Conservation (phyloP, 2,888 invertebrate genomes). For the Drepanosiphum platanoidis region DNA sequence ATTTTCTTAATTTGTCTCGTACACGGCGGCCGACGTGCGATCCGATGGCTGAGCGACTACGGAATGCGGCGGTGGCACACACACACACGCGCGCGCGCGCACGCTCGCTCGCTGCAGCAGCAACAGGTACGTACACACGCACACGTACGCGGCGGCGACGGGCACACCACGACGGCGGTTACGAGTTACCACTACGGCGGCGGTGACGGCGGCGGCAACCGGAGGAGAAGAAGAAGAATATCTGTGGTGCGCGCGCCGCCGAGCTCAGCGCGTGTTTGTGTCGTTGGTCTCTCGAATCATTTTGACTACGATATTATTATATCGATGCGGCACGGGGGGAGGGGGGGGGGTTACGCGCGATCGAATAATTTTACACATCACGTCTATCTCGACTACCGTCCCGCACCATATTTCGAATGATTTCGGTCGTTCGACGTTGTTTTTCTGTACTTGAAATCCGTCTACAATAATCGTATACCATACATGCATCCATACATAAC, state of each 20-base stretch:
- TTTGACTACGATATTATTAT: constrained; percentile 5
- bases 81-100: no score
- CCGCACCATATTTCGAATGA: no score
- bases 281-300: background rate
- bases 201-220: constrained; percentile 7
- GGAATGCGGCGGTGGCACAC: constrained; percentile 48
- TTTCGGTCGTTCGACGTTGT: no score
- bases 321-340: no score
- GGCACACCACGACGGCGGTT: background rate
- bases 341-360: no score
- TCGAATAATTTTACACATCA: no score
- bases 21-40: constrained; percentile 44
- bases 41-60: constrained; percentile 34
- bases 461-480: no score
- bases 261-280: background rate
- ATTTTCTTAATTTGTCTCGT: no score
- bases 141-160: constrained; percentile 42
- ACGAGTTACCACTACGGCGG: constrained; percentile 3
- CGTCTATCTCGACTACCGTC: no score
- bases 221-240: constrained; percentile 30
- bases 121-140: constrained; percentile 57
- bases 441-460: no score
- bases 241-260: background rate
- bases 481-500: no score
- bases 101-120: background rate